These are phyloP conservation scores for Nyctereutes procyonoides DNA, from an alignment of 2,113 vertebrate genomes.

Conservation along the genomic window DNA sequence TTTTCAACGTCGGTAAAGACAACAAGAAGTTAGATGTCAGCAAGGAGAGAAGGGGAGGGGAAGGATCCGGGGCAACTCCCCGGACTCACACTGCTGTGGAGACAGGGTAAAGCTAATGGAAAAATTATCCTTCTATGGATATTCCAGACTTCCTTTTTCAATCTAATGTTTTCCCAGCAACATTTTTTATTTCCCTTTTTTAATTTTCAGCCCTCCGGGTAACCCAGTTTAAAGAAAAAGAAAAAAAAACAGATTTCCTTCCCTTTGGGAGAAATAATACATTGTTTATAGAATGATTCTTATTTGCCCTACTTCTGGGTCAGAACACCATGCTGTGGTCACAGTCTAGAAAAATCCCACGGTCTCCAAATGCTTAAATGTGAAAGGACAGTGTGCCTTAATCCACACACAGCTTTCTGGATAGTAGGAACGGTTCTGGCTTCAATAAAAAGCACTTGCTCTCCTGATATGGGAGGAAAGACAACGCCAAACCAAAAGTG, in stretches of 20 bases:
- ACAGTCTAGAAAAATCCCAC: neutral
- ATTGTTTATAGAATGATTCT: neutral
- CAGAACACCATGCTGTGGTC: neutral
- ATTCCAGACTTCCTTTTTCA: neutral
- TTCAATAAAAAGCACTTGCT: neutral
- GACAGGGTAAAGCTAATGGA: neutral
- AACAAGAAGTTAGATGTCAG: slow-evolving; percentile 24
- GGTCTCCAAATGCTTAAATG: neutral
- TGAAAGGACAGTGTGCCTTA: neutral
- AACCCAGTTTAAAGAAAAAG: neutral
- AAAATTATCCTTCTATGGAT: neutral
- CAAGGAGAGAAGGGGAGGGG: neutral
- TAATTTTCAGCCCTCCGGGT: neutral
- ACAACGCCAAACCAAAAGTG: neutral
- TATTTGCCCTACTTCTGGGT: neutral
- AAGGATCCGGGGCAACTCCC: neutral
- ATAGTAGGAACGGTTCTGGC: neutral
- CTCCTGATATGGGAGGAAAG: neutral
- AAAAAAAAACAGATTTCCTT: neutral
- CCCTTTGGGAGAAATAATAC: neutral
- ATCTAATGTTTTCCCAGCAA: neutral
- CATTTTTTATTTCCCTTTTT: slow-evolving; percentile 13
- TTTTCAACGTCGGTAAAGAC: neutral
- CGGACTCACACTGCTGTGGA: neutral
- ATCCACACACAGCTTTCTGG: neutral